Percentiles rank a stretch among this genome's conserved stretches.
Evolutionary conservation across 2,888 invertebrate genomes (phyloP).

Genomic region (Drosophila mayaguana): DNA sequence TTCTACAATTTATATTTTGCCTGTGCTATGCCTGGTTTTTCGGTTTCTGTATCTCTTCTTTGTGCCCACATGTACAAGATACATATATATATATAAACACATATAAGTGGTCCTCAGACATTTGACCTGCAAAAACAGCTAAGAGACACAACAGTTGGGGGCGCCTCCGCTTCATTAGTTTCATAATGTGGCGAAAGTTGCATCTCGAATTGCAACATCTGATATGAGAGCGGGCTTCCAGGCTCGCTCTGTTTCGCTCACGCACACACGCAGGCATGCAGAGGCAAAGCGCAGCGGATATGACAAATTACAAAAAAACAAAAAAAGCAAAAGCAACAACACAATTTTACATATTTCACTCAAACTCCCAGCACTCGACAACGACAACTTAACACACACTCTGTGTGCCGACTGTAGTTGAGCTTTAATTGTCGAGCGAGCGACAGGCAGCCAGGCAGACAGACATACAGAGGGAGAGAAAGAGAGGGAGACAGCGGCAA

Average conservation of each 20-base stretch:
- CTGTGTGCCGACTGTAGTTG: slow-evolving; percentile 41
- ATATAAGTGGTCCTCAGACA: slow-evolving; percentile 55
- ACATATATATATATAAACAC: not conserved
- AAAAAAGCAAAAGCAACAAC: slow-evolving; percentile 27
- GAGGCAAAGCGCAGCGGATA: slow-evolving; percentile 64
- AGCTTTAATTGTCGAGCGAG: slow-evolving; percentile 56
- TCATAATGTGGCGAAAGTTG: slow-evolving; percentile 79
- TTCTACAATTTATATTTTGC: slow-evolving; percentile 72
- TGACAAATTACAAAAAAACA: slow-evolving; percentile 59
- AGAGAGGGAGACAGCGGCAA: slow-evolving; percentile 31
- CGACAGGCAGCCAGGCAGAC: slow-evolving; percentile 16
- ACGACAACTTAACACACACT: slow-evolving; percentile 19
- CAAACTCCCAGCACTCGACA: slow-evolving; percentile 40
- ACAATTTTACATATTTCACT: slow-evolving; percentile 55
- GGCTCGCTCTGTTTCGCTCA: not conserved
- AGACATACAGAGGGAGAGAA: slow-evolving; percentile 9
- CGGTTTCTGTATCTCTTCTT: slow-evolving; percentile 65
- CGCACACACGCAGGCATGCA: slow-evolving; percentile 12
- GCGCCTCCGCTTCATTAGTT: slow-evolving; percentile 59
- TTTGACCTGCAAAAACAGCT: slow-evolving; percentile 73
- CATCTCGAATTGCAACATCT: slow-evolving; percentile 60
- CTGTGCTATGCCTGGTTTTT: slow-evolving; percentile 57
- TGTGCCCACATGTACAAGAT: not conserved
- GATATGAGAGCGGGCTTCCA: slow-evolving; percentile 20
- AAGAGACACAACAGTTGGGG: slow-evolving; percentile 37